phyloP scores from a whole-genome alignment of 1,140 invertebrate species.

The Ctenoplectra terminalis region DNA sequence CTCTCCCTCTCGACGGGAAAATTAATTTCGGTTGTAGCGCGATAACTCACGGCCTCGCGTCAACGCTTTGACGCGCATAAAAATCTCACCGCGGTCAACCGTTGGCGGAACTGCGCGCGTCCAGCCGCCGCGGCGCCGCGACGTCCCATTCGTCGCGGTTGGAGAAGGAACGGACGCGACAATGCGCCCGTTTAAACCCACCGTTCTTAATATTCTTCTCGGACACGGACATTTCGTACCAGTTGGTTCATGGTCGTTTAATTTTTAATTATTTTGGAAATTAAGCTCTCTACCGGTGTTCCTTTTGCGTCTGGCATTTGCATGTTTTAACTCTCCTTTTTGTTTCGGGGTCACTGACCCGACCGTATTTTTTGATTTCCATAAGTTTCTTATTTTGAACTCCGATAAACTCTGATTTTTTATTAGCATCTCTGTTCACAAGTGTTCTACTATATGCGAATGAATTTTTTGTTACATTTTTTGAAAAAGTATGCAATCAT shows the following conservation, averaged over 20 bases:
- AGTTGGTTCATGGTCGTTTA: not conserved
- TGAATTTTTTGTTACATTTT: too few relatives aligned
- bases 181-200: conserved; percentile 7
- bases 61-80: conserved; percentile 72
- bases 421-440: too few relatives aligned
- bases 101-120: conserved; percentile 42
- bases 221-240: not conserved
- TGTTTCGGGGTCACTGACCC: too few relatives aligned
- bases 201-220: conserved; percentile 4
- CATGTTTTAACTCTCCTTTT: too few relatives aligned
- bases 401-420: too few relatives aligned
- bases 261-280: conserved; percentile 12
- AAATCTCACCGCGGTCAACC: conserved; percentile 67
- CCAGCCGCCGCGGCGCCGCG: conserved; percentile 28
- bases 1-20: conserved; percentile 44
- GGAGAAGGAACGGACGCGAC: conserved; percentile 17
- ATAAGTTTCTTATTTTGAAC: too few relatives aligned
- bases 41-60: conserved; percentile 70
- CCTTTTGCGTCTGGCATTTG: not conserved
- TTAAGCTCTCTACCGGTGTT: not conserved
- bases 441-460: too few relatives aligned
- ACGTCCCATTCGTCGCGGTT: conserved; percentile 21
- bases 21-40: conserved; percentile 67
- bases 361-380: too few relatives aligned
- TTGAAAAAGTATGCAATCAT: too few relatives aligned